These are phyloP conservation scores for Lasiurus borealis DNA, from an alignment of 2,113 vertebrate genomes.

Conservation along the genomic window DNA sequence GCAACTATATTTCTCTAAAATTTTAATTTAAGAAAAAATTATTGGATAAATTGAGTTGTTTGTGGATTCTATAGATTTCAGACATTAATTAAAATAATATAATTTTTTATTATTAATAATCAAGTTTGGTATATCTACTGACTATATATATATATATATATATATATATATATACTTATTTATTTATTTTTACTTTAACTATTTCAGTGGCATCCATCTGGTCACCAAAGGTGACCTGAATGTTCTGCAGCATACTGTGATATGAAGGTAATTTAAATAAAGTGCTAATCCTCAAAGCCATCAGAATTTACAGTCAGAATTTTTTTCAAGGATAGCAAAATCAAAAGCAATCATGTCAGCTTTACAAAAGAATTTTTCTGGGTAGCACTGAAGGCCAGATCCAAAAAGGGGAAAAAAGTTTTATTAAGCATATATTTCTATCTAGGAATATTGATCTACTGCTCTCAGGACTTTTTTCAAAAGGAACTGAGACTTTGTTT, in stretches of 20 bases:
- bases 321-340: slow-evolving; percentile 37
- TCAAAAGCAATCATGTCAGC: slow-evolving; percentile 33
- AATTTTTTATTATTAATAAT: neutral
- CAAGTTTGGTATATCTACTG: neutral
- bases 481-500: neutral
- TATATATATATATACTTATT: neutral
- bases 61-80: slow-evolving; percentile 41
- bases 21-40: slow-evolving; percentile 64
- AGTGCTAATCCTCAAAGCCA: neutral
- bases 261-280: slow-evolving; percentile 47
- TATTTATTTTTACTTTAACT: slow-evolving; percentile 49
- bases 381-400: neutral
- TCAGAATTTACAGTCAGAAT: neutral
- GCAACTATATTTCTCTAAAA: slow-evolving; percentile 56
- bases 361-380: neutral
- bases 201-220: slow-evolving; percentile 19
- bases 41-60: slow-evolving; percentile 43
- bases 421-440: neutral
- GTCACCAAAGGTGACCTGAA: neutral
- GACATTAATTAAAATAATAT: slow-evolving; percentile 64
- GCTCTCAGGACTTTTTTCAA: neutral
- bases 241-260: neutral
- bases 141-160: neutral
- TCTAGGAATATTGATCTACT: neutral
- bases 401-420: neutral